These are phyloP conservation scores for Choloepus didactylus DNA, from an alignment of 2,797 vertebrate genomes.

Conservation along the genomic window DNA sequence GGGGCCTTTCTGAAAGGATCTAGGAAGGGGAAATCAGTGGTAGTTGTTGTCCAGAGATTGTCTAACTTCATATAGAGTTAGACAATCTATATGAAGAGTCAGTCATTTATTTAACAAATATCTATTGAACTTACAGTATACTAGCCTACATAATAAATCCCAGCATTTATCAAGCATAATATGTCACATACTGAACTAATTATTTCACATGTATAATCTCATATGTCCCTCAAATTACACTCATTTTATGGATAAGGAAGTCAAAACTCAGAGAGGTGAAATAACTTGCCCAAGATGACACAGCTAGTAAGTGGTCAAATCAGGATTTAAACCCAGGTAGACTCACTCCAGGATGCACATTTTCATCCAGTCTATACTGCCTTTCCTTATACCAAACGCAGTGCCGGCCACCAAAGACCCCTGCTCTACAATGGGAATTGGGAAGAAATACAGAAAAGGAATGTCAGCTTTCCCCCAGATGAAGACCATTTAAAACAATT, in stretches of 20 bases:
- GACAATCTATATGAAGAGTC: neutral
- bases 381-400: neutral
- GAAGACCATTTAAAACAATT: neutral
- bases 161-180: neutral
- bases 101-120: slow-evolving; percentile 11
- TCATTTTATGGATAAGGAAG: neutral
- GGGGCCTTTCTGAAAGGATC: neutral
- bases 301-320: neutral
- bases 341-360: neutral
- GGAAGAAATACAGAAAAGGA: neutral
- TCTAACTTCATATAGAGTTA: neutral
- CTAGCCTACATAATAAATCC: neutral
- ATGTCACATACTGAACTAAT: neutral
- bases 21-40: neutral
- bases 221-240: neutral
- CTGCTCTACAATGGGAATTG: neutral
- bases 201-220: neutral
- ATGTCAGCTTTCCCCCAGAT: neutral
- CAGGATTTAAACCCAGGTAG: neutral
- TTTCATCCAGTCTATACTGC: neutral
- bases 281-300: slow-evolving; percentile 13
- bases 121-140: neutral
- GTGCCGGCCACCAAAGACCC: neutral
- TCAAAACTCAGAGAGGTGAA: neutral
- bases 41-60: neutral